These are phyloP conservation scores for Tringa solitaria DNA, from an alignment of 2,113 vertebrate species.

Conservation along the genomic window DNA sequence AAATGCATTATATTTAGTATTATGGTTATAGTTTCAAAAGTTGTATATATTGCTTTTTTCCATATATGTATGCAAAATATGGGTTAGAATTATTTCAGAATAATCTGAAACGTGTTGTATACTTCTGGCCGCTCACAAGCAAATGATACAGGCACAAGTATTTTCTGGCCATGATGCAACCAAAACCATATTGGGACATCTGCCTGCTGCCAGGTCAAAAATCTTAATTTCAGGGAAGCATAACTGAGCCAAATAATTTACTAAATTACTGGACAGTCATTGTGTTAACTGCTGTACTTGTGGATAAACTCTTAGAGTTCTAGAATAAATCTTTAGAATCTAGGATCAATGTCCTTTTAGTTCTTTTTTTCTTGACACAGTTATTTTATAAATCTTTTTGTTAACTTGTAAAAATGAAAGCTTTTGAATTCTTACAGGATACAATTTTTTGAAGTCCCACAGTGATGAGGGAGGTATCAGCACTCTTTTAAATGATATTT, in stretches of 20 bases:
- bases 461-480: background rate
- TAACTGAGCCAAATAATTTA: background rate
- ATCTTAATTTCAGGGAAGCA: background rate
- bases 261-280: background rate
- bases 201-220: background rate
- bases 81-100: background rate
- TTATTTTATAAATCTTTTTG: background rate
- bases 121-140: background rate
- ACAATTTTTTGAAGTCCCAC: background rate
- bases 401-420: background rate
- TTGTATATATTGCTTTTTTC: background rate
- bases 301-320: background rate
- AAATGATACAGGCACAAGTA: background rate
- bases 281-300: background rate
- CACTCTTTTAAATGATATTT: background rate
- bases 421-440: background rate
- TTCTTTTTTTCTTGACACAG: background rate
- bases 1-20: background rate
- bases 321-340: background rate
- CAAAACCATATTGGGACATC: background rate
- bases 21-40: background rate
- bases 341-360: background rate
- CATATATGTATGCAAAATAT: background rate
- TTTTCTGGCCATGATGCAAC: background rate
- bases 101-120: fast-evolving